Evolutionary conservation across 2,888 invertebrate genomes (phyloP), one percentile per base, ranked within the genome.

Genomic region (Caenorhabditis sp.): DNA sequence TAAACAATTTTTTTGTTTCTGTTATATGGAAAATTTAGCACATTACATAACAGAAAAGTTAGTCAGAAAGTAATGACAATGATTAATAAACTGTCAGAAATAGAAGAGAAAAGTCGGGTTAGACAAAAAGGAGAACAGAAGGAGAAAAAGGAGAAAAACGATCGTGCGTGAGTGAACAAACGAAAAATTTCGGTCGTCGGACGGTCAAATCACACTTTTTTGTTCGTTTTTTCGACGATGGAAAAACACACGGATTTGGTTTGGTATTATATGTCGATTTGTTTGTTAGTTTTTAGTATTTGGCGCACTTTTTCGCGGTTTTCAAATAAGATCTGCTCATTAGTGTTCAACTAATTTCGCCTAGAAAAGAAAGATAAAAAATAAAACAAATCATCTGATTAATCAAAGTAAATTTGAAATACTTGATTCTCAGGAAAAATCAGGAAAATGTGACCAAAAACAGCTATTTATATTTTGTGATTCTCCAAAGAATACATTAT

Each of bases 41-140:
- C n/a, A 31, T 31, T 4, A 43, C 43, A 43, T 43, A 43, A 43
- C 43, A 43, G 17, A 14, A 43, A 43, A 17, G 14, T 10, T 5
- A 36, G 36, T 5, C 5, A 14, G 43, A 14, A 43, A 14, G 43
- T 17, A 43, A 43, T 43, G 43, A 43, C 12, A 2, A 25, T 60
- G 49, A 25, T n/a, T 56, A 17, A 23, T 23, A 8, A 23, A 38
- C 36, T 59, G 49, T 23, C 23, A 49, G 50, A 43, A 38, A 20
- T 21, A 59, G 38, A n/a, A 58, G 26, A 26, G 8, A 57, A 64
- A 58, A 58, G 58, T 43, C 27, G 50, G 57, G 56, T 17, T 64
- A 56, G 31, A 63, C 12, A 43, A 43, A 43, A 43, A 17, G 17
- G 43, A 43, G 17, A 17, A 2, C 7, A 43, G 43, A 43, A 17